A percentile compares a stretch with the other conserved stretches of the same genome.
phyloP scores from a whole-genome alignment of 2,113 vertebrate genomes.

The Sakesphorus luctuosus region DNA sequence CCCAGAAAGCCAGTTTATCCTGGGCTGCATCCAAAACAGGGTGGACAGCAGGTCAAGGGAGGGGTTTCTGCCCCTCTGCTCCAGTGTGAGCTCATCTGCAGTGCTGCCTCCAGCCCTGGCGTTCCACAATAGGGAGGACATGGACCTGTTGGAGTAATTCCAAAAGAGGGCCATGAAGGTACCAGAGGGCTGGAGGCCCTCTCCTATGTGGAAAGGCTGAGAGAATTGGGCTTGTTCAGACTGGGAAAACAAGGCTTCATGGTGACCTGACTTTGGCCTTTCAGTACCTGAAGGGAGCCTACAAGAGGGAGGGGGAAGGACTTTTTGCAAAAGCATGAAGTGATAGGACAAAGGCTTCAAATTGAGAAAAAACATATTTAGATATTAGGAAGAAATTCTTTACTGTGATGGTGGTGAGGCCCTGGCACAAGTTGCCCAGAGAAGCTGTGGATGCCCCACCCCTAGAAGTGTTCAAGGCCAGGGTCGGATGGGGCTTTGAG shows the following conservation, averaged over 20 bases:
- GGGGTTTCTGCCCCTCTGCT: background rate
- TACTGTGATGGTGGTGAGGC: background rate
- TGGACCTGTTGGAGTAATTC: rapidly evolving
- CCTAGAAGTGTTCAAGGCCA: too few relatives aligned
- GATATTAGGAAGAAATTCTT: background rate
- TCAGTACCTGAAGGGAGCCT: background rate
- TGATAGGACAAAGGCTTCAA: background rate
- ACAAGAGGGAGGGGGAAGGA: rapidly evolving
- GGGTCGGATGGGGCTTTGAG: background rate
- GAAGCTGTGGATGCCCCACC: background rate
- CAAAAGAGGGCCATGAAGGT: rapidly evolving
- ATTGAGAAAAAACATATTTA: background rate
- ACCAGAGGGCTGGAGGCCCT: background rate
- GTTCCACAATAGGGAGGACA: background rate
- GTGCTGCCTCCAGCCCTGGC: background rate
- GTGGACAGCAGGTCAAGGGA: background rate
- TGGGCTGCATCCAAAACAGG: background rate
- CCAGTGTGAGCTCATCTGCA: background rate
- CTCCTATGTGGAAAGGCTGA: background rate
- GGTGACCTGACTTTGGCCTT: background rate
- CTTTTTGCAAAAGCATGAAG: too few relatives aligned
- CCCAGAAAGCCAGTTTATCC: background rate
- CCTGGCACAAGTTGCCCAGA: background rate
- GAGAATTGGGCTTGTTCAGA: background rate
- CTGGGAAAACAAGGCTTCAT: background rate